phyloP scores from a whole-genome alignment of 2,113 vertebrate genomes.

The Pelobates fuscus region DNA sequence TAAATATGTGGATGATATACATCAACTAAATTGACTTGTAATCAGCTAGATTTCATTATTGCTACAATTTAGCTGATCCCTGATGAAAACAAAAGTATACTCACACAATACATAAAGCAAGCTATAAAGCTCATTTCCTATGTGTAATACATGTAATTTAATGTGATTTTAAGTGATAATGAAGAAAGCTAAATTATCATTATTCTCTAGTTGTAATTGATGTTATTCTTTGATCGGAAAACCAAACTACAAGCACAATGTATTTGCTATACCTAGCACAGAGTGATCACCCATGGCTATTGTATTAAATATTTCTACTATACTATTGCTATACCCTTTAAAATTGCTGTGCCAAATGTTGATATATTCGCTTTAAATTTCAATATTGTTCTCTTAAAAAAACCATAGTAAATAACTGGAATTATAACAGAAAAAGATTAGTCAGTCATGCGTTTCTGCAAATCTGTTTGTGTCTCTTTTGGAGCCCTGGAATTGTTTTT shows the following conservation, averaged over 20 bases:
- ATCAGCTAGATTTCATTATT: not conserved
- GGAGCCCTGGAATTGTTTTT: constrained; percentile 5
- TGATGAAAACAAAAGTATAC: constrained; percentile 26
- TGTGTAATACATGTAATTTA: not conserved
- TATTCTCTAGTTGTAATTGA: too few relatives aligned
- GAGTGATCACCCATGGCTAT: too few relatives aligned
- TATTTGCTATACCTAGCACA: too few relatives aligned
- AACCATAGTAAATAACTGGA: not conserved
- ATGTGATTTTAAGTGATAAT: too few relatives aligned
- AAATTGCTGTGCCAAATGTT: too few relatives aligned
- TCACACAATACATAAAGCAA: not conserved
- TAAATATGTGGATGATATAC: constrained; percentile 14
- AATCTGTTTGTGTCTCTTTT: constrained; percentile 40
- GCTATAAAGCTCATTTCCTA: not conserved
- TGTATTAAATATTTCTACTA: too few relatives aligned
- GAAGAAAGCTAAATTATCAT: too few relatives aligned
- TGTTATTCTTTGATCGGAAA: too few relatives aligned
- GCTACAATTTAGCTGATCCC: constrained; percentile 25
- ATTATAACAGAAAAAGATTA: constrained; percentile 1
- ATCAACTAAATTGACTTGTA: constrained; percentile 33
- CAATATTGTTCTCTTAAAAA: too few relatives aligned
- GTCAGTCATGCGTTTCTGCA: not conserved
- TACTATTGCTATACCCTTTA: too few relatives aligned
- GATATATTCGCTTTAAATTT: too few relatives aligned
- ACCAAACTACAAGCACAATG: too few relatives aligned